Conservation (phyloP, 2,888 invertebrate genomes). For the Troides oblongomaculatus region DNA sequence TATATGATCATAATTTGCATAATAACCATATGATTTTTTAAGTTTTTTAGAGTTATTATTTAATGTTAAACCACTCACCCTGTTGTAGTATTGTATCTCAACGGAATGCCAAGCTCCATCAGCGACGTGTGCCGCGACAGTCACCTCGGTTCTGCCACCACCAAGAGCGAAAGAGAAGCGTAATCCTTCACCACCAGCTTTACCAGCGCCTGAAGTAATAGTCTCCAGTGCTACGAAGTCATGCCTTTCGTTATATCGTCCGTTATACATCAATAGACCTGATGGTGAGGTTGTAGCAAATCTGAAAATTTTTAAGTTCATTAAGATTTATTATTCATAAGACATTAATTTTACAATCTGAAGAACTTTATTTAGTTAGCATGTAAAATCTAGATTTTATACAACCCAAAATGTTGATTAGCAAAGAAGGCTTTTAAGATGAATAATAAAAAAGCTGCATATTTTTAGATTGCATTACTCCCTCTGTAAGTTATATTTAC, state of each 20-base stretch:
- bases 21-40: too few relatives aligned
- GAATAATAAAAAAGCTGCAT: too few relatives aligned
- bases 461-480: too few relatives aligned
- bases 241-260: conserved; percentile 96
- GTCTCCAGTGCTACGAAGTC: conserved; percentile 96
- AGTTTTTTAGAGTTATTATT: neutral
- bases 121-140: conserved; percentile 86
- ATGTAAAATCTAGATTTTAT: too few relatives aligned
- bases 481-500: too few relatives aligned
- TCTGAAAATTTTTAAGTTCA: conserved; percentile 55
- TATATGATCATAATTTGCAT: too few relatives aligned
- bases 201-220: conserved; percentile 79
- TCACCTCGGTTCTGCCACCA: conserved; percentile 84
- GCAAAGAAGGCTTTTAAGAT: too few relatives aligned
- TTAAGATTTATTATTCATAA: neutral
- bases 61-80: conserved; percentile 67
- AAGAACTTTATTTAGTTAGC: too few relatives aligned
- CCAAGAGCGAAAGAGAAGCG: conserved; percentile 95
- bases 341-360: too few relatives aligned
- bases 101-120: conserved; percentile 96
- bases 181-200: conserved; percentile 75
- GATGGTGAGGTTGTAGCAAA: conserved; percentile 93
- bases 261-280: conserved; percentile 95
- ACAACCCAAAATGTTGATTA: too few relatives aligned
- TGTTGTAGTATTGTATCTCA: conserved; percentile 90